Evolutionary conservation across 2,113 vertebrate species (phyloP).

Genomic region (Pomatorhinus ruficollis): DNA sequence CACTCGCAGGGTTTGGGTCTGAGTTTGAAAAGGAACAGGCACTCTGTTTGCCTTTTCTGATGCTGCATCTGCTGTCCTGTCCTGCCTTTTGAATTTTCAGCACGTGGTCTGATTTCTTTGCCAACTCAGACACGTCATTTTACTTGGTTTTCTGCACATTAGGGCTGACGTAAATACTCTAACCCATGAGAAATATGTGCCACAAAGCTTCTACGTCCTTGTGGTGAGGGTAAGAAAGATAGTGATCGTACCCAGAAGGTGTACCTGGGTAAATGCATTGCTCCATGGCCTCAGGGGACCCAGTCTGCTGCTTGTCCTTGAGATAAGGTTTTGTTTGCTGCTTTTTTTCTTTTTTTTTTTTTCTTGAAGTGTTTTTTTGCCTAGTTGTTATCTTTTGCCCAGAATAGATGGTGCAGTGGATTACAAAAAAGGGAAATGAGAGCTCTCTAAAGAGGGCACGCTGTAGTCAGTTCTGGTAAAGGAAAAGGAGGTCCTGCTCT

Average conservation of each 20-base stretch:
- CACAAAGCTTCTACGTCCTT: constrained; percentile 2
- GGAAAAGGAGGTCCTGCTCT: neutral
- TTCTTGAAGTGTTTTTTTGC: neutral
- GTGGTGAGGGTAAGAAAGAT: constrained; percentile 26
- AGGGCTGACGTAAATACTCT: constrained; percentile 42
- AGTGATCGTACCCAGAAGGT: constrained; percentile 49
- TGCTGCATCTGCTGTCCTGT: neutral
- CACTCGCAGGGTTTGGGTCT: neutral
- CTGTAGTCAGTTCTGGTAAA: neutral
- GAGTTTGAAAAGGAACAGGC: neutral
- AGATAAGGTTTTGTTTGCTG: neutral
- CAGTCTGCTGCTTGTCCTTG: neutral
- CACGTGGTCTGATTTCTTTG: neutral
- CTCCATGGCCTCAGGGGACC: neutral
- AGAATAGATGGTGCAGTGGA: neutral
- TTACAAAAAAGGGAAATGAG: constrained; percentile 24
- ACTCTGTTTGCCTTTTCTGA: neutral
- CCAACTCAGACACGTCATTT: constrained; percentile 12
- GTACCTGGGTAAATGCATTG: neutral
- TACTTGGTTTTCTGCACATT: constrained; percentile 16
- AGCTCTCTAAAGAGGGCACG: neutral
- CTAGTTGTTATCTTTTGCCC: neutral
- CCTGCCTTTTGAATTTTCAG: neutral
- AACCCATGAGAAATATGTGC: constrained; percentile 32
- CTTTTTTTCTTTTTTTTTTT: neutral